A percentile compares a stretch with the other conserved stretches of the same genome.
Conservation (phyloP, 1,140 invertebrate species). For the Bombus superbus region DNA sequence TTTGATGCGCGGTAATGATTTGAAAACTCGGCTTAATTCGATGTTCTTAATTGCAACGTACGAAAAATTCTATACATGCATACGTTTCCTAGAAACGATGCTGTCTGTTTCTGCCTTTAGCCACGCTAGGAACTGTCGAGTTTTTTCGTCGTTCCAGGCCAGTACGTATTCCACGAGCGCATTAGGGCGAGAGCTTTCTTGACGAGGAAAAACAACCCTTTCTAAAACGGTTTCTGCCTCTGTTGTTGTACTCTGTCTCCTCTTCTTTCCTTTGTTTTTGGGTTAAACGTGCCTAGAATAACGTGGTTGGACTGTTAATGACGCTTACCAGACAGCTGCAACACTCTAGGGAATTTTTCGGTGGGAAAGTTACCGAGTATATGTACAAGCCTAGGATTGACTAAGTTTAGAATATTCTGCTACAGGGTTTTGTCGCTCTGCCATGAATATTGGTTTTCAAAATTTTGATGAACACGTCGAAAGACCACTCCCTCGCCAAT, state of each 20-base stretch:
- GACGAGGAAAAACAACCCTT: constrained; percentile 15
- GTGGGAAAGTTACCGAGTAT: neutral
- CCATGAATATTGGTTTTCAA: neutral
- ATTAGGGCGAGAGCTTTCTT: constrained; percentile 13
- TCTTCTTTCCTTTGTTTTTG: no score
- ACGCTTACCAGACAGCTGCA: neutral
- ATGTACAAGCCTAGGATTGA: neutral
- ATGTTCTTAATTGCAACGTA: neutral
- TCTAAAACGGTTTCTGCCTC: neutral
- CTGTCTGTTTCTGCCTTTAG: neutral
- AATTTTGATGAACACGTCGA: neutral
- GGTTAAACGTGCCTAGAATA: neutral
- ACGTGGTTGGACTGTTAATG: neutral
- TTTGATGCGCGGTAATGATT: no score
- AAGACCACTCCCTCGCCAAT: no score
- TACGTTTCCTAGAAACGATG: neutral
- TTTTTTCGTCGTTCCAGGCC: neutral
- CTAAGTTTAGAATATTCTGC: neutral
- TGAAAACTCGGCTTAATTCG: neutral
- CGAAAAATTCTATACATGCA: neutral
- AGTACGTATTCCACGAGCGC: neutral
- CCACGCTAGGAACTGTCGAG: neutral
- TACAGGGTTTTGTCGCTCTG: neutral
- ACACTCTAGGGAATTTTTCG: no score
- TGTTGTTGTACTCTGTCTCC: neutral